Conservation (phyloP, 2,888 invertebrate species). For the Tanytarsus gracilentus region DNA sequence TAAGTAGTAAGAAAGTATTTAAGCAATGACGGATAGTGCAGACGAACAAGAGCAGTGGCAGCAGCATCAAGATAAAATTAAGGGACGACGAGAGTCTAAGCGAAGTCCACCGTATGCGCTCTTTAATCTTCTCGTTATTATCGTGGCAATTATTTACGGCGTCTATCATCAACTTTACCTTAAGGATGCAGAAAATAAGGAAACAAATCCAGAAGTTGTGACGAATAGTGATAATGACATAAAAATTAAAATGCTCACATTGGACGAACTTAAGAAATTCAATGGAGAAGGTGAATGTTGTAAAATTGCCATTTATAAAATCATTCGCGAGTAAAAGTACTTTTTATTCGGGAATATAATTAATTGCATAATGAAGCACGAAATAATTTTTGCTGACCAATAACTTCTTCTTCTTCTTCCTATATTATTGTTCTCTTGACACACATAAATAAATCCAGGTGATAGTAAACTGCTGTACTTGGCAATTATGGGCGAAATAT, state of each 20-base stretch:
- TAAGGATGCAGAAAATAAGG: neutral
- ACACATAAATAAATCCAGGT: neutral
- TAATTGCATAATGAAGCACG: neutral
- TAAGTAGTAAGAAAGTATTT: neutral
- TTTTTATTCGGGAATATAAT: neutral
- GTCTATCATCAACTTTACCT: slow-evolving; percentile 5
- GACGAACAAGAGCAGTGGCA: neutral
- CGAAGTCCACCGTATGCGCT: slow-evolving; percentile 15
- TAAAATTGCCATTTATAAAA: neutral
- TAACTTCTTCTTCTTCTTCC: neutral
- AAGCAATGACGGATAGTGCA: neutral
- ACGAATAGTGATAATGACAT: neutral
- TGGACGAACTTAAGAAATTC: slow-evolving; percentile 9
- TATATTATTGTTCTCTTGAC: neutral
- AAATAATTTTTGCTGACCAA: neutral
- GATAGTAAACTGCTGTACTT: slow-evolving; percentile 13
- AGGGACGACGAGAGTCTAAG: neutral
- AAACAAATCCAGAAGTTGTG: neutral
- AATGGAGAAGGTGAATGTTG: slow-evolving; percentile 19
- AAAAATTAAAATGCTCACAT: slow-evolving; percentile 7
- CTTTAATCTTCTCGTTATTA: slow-evolving; percentile 16
- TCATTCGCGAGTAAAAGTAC: neutral
- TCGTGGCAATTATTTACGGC: slow-evolving; percentile 7
- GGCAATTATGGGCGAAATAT: slow-evolving; percentile 14
- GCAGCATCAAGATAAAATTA: neutral